Conservation (phyloP, 1,140 invertebrate genomes). For the Arion vulgaris region DNA sequence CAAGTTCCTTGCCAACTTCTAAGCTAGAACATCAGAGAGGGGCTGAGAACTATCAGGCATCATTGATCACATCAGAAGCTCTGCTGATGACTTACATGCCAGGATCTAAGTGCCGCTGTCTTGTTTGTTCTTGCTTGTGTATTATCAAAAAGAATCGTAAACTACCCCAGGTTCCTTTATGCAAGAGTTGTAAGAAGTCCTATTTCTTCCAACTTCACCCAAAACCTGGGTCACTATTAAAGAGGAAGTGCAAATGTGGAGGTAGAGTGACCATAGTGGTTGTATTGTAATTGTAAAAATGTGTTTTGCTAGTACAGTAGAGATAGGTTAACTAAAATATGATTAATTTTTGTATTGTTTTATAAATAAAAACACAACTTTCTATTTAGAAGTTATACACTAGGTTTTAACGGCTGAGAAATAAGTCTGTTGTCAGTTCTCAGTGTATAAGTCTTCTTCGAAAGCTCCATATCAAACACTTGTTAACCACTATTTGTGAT, state of each 20-base stretch:
- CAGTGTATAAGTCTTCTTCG: no score
- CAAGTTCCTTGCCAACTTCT: neutral
- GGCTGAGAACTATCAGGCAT: neutral
- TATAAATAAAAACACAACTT: no score
- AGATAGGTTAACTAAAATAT: no score
- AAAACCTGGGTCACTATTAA: neutral
- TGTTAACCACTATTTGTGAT: no score
- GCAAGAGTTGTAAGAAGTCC: slow-evolving; percentile 28
- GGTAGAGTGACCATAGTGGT: slow-evolving; percentile 4
- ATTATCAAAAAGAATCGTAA: slow-evolving; percentile 27
- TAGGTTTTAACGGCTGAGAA: no score
- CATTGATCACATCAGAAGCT: slow-evolving; percentile 1
- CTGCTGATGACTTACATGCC: neutral
- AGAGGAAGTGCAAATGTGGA: neutral
- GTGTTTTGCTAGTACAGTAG: no score
- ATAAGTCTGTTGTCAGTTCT: no score
- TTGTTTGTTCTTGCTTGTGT: slow-evolving; percentile 13
- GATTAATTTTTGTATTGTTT: no score
- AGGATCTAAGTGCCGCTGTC: slow-evolving; percentile 13
- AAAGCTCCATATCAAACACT: no score
- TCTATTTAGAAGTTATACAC: no score
- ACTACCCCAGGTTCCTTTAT: slow-evolving; percentile 26
- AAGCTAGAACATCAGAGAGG: neutral
- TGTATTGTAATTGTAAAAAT: no score
- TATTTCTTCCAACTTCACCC: slow-evolving; percentile 4